Evolutionary conservation across 2,797 vertebrate species (phyloP).

Genomic region (Rhinella marina): DNA sequence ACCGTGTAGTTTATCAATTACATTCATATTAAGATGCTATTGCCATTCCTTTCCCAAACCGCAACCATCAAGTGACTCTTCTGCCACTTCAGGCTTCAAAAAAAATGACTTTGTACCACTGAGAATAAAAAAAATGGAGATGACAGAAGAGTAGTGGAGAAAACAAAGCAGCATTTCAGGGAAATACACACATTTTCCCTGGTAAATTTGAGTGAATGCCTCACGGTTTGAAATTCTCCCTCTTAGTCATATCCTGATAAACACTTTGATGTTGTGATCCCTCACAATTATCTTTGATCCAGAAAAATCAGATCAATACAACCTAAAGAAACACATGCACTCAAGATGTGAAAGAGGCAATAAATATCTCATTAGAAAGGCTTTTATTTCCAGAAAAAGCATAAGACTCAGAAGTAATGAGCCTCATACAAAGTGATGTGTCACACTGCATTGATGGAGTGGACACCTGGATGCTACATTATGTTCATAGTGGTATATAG

Average conservation of each 20-base stretch:
- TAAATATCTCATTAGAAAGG: slow-evolving; percentile 45
- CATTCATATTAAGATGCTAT: not conserved
- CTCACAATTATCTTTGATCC: slow-evolving; percentile 49
- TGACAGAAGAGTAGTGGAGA: not conserved
- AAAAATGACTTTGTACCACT: too few relatives aligned
- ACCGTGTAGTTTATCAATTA: too few relatives aligned
- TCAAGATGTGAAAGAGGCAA: slow-evolving; percentile 43
- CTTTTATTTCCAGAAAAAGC: slow-evolving; percentile 32
- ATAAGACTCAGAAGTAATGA: not conserved
- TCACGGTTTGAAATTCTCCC: not conserved
- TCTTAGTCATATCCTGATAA: slow-evolving; percentile 19
- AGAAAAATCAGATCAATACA: slow-evolving; percentile 32
- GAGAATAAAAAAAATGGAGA: not conserved
- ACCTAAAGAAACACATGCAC: slow-evolving; percentile 46
- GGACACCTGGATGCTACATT: not conserved
- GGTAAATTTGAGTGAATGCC: not conserved
- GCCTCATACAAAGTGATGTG: too few relatives aligned
- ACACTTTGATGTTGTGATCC: slow-evolving; percentile 54
- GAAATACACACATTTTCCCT: not conserved
- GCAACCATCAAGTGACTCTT: not conserved
- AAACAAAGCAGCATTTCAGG: not conserved
- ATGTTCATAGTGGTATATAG: too few relatives aligned
- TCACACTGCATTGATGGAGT: not conserved
- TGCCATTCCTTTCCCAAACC: not conserved
- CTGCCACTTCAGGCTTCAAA: too few relatives aligned